Evolutionary conservation across 2,888 invertebrate genomes (phyloP).

Genomic region (Lacanobia oleracea): DNA sequence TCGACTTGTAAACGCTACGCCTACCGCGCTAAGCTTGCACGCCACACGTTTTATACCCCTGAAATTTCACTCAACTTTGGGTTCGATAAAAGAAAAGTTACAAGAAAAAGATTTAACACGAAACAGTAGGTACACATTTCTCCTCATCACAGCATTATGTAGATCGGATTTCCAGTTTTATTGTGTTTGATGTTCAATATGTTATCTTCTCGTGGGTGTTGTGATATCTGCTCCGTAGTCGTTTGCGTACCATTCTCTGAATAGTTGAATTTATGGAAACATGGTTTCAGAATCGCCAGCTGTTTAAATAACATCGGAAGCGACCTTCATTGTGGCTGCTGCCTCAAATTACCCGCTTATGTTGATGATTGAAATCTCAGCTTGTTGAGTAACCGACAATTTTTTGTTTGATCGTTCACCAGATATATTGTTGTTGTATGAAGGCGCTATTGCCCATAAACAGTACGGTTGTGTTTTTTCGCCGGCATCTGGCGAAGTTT

Average conservation of each 20-base stretch:
- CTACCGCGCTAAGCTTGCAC: conserved; percentile 76
- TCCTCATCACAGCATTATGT: conserved; percentile 58
- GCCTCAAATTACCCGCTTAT: conserved; percentile 76
- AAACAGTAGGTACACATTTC: conserved; percentile 65
- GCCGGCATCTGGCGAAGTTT: conserved; percentile 49
- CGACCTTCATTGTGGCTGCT: conserved; percentile 78
- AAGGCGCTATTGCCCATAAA: conserved; percentile 66
- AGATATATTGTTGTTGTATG: conserved; percentile 69
- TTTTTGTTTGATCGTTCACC: conserved; percentile 73
- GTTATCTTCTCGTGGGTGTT: conserved; percentile 35
- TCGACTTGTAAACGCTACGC: conserved; percentile 80
- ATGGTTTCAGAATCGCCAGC: conserved; percentile 74
- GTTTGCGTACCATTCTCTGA: conserved; percentile 46
- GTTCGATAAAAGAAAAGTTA: conserved; percentile 75
- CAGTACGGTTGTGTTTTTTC: conserved; percentile 54
- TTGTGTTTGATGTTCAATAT: conserved; percentile 52
- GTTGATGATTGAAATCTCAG: conserved; percentile 80
- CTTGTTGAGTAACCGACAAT: conserved; percentile 74
- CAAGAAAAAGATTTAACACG: conserved; percentile 69
- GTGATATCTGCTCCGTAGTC: conserved; percentile 42
- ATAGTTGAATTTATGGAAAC: conserved; percentile 60
- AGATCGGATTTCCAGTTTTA: conserved; percentile 64
- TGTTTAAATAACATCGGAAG: conserved; percentile 80
- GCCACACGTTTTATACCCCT: conserved; percentile 79
- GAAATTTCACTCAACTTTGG: conserved; percentile 77